These are phyloP conservation scores for Vireo griseus DNA, from an alignment of 2,797 vertebrate species.

Conservation along the genomic window DNA sequence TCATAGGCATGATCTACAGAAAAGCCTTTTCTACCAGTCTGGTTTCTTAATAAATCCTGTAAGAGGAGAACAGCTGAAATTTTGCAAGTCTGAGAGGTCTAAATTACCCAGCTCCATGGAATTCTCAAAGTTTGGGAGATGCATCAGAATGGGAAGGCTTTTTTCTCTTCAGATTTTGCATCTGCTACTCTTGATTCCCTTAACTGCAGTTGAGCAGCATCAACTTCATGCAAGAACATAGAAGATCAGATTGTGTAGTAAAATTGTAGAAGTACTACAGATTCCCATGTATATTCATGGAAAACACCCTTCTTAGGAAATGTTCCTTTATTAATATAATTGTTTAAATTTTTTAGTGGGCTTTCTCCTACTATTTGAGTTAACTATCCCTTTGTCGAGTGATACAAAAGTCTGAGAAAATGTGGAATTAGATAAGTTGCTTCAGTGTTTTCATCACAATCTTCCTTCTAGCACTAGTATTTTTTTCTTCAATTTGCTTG, in stretches of 20 bases:
- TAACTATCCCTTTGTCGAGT: neutral
- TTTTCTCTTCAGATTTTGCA: neutral
- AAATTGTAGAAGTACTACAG: neutral
- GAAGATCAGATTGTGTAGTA: neutral
- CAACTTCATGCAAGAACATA: neutral
- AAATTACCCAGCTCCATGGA: neutral
- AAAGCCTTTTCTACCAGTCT: neutral
- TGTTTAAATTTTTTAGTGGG: neutral
- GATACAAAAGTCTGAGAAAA: neutral
- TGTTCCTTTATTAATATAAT: neutral
- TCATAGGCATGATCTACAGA: neutral
- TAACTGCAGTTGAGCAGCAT: neutral
- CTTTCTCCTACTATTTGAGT: neutral
- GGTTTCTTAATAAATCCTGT: neutral
- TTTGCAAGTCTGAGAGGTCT: neutral
- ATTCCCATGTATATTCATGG: neutral
- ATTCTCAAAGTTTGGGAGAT: neutral
- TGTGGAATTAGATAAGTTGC: neutral
- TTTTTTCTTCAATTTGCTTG: neutral
- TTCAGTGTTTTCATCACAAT: neutral
- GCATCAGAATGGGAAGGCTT: neutral
- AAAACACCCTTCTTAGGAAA: neutral
- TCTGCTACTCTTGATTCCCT: neutral
- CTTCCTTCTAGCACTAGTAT: neutral
- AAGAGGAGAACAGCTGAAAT: neutral